A percentile compares a stretch with the other conserved stretches of the same genome.
Evolutionary conservation across 2,888 invertebrate genomes (phyloP).

Genomic region (Limnephilus auricula): DNA sequence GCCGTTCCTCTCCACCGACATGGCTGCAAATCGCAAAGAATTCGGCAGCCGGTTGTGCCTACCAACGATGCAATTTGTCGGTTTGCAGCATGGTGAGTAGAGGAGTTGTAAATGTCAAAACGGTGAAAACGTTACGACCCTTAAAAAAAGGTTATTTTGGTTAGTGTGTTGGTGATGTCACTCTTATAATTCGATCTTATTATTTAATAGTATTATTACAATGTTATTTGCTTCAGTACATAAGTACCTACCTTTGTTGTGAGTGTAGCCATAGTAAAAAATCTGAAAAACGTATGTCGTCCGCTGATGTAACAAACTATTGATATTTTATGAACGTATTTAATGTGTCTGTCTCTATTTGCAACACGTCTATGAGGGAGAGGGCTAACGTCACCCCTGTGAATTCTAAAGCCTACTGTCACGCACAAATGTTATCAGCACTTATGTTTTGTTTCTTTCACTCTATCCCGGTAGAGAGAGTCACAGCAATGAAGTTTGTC

Average conservation of each 20-base stretch:
- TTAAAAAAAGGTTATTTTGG: no score
- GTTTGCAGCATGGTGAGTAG: no score
- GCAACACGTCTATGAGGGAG: background rate
- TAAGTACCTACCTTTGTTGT: background rate
- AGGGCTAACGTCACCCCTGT: background rate
- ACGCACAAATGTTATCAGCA: conserved; percentile 31
- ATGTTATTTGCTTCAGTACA: background rate
- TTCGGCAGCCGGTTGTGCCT: no score
- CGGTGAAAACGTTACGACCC: no score
- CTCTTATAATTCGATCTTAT: no score
- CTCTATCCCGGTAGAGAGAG: background rate
- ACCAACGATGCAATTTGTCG: no score
- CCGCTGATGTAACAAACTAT: background rate
- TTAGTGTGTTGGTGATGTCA: no score
- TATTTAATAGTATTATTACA: no score
- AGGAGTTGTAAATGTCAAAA: no score
- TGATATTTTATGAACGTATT: background rate
- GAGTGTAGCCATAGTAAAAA: conserved; percentile 13
- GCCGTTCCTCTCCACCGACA: no score
- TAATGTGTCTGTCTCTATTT: background rate
- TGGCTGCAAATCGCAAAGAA: no score
- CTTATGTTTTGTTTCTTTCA: conserved; percentile 15
- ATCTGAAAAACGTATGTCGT: background rate
- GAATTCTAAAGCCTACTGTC: background rate
- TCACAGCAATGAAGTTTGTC: background rate